Evolutionary conservation across 2,113 vertebrate genomes (phyloP).

Genomic region (Amphilophus citrinellus): DNA sequence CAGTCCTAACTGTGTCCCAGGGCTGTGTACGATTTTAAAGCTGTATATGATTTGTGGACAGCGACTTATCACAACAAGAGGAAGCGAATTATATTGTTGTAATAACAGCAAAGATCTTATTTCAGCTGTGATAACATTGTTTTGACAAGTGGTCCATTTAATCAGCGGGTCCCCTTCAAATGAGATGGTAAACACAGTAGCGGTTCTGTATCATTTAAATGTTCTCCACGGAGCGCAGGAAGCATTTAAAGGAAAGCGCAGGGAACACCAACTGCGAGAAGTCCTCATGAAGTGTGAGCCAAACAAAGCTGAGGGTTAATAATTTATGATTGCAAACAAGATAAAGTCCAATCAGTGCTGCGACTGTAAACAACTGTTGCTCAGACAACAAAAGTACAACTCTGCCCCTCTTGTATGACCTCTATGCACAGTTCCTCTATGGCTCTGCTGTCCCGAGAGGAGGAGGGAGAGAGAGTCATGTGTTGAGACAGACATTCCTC

Average conservation of each 20-base stretch:
- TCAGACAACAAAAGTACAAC: slow-evolving; percentile 17
- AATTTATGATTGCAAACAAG: background rate
- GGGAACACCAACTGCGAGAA: background rate
- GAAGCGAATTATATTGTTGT: slow-evolving; percentile 56
- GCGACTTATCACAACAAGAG: slow-evolving; percentile 61
- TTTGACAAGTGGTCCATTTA: slow-evolving; percentile 61
- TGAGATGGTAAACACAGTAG: slow-evolving; percentile 37
- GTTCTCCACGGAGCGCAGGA: background rate
- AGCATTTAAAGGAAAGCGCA: background rate
- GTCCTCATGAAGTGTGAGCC: background rate
- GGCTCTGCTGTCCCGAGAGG: slow-evolving; percentile 38
- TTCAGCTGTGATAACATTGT: slow-evolving; percentile 44
- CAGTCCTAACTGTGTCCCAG: background rate
- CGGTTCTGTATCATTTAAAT: background rate
- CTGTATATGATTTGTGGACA: slow-evolving; percentile 19
- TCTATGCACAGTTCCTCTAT: slow-evolving; percentile 41
- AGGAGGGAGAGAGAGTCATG: slow-evolving; percentile 44
- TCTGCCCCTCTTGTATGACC: slow-evolving; percentile 26
- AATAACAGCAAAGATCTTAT: slow-evolving; percentile 49
- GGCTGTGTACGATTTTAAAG: slow-evolving; percentile 35
- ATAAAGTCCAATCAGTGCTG: background rate
- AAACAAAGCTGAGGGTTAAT: background rate
- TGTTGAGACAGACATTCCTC: slow-evolving; percentile 67
- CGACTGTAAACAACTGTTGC: background rate
- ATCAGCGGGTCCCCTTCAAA: slow-evolving; percentile 3